Conservation (phyloP, 2,888 invertebrate genomes). For the Thelaira solivaga region DNA sequence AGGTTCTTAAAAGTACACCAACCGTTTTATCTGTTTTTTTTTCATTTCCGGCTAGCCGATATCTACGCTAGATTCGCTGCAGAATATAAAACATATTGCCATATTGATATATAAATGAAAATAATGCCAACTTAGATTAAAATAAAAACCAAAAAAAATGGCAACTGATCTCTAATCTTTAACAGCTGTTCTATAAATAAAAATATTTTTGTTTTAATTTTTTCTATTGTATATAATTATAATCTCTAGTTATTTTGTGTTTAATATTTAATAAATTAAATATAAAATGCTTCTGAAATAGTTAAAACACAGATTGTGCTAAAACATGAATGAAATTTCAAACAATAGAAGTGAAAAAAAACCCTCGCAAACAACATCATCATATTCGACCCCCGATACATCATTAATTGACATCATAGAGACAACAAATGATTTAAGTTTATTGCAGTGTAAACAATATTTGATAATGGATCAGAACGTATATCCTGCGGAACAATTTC, state of each 20-base stretch:
- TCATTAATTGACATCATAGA: slow-evolving; percentile 40
- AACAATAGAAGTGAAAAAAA: slow-evolving; percentile 4
- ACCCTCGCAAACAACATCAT: neutral
- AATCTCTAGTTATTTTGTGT: no score
- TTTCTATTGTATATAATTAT: no score
- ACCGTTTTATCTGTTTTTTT: no score
- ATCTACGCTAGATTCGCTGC: no score
- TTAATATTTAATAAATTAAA: neutral
- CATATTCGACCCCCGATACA: neutral
- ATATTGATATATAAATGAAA: no score
- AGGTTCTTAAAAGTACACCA: no score
- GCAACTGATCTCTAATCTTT: slow-evolving; percentile 14
- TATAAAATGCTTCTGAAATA: neutral
- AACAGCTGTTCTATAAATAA: slow-evolving; percentile 3
- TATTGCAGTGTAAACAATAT: slow-evolving; percentile 29
- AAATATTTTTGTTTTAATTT: slow-evolving; percentile 49
- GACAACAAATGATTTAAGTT: slow-evolving; percentile 41
- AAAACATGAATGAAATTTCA: slow-evolving; percentile 17
- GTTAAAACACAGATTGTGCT: neutral
- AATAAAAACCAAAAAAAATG: neutral
- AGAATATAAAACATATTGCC: no score
- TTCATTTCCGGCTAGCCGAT: no score
- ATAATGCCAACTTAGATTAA: no score
- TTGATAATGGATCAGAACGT: slow-evolving; percentile 38
- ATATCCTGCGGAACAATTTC: slow-evolving; percentile 15